phyloP scores from a whole-genome alignment of 2,113 vertebrate genomes.

The Salvelinus sp. region DNA sequence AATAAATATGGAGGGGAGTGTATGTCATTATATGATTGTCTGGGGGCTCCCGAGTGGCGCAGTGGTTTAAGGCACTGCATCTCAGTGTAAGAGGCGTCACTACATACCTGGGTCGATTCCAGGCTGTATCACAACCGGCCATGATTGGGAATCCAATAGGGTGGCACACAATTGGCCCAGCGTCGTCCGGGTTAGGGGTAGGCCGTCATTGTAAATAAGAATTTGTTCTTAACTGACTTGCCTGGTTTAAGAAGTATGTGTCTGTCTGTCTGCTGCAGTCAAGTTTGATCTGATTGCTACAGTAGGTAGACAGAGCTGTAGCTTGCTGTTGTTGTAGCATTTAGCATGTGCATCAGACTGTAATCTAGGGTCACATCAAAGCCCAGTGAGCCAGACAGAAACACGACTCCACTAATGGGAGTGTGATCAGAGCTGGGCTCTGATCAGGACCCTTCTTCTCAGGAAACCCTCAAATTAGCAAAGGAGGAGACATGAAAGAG shows the following conservation, averaged over 20 bases:
- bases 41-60: no score
- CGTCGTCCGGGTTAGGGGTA: no score
- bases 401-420: slow-evolving; percentile 56
- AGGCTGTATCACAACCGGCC: no score
- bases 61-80: no score
- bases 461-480: slow-evolving; percentile 65
- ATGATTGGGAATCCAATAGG: no score
- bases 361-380: slow-evolving; percentile 66
- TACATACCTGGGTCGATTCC: no score
- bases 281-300: slow-evolving; percentile 8
- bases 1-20: no score
- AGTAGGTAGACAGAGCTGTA: background rate
- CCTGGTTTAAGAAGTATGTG: background rate
- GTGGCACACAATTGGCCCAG: no score
- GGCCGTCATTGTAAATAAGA: no score
- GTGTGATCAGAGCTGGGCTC: slow-evolving; percentile 33
- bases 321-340: background rate
- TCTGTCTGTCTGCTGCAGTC: background rate
- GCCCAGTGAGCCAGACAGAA: slow-evolving; percentile 61
- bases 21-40: no score
- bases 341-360: slow-evolving; percentile 53
- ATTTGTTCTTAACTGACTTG: background rate
- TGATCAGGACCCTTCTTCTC: slow-evolving; percentile 29
- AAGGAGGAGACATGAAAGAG: slow-evolving; percentile 67
- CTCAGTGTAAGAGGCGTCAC: no score